phyloP scores from a whole-genome alignment of 2,888 invertebrate species.

The Eupithecia abbreviata region DNA sequence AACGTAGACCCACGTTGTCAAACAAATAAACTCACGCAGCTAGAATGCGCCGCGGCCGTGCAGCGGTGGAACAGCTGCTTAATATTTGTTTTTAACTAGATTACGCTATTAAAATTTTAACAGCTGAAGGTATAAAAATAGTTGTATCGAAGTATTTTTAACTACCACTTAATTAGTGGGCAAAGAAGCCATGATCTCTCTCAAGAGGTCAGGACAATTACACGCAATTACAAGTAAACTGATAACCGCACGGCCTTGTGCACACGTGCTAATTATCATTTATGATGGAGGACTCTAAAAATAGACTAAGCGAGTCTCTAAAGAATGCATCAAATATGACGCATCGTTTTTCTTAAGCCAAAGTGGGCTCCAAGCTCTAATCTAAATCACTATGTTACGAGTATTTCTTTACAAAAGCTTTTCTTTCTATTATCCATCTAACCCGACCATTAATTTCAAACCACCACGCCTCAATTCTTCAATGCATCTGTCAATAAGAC shows the following conservation, averaged over 20 bases:
- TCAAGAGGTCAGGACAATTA: slow-evolving; percentile 50
- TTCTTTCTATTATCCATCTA: slow-evolving; percentile 13
- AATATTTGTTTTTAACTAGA: too few species aligned
- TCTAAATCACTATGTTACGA: background rate
- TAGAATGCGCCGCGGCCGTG: too few species aligned
- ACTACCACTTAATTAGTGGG: background rate
- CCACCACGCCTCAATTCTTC: slow-evolving; percentile 24
- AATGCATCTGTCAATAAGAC: slow-evolving; percentile 31
- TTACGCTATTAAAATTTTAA: too few species aligned
- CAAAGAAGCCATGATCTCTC: slow-evolving; percentile 42
- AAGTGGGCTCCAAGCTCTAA: too few species aligned
- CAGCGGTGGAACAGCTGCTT: too few species aligned
- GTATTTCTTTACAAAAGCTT: background rate
- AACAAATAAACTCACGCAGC: too few species aligned
- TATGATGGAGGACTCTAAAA: slow-evolving; percentile 27
- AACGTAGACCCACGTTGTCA: too few species aligned
- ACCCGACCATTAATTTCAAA: slow-evolving; percentile 33
- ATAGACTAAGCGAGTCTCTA: slow-evolving; percentile 7
- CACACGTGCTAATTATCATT: slow-evolving; percentile 26
- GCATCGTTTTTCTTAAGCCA: background rate
- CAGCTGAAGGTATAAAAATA: background rate
- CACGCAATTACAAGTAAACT: slow-evolving; percentile 34
- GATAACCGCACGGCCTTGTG: slow-evolving; percentile 37
- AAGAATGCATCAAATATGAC: background rate
- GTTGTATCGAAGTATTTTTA: background rate